Evolutionary conservation across 1,140 invertebrate species (phyloP).

Genomic region (Tetramorium alpestre): DNA sequence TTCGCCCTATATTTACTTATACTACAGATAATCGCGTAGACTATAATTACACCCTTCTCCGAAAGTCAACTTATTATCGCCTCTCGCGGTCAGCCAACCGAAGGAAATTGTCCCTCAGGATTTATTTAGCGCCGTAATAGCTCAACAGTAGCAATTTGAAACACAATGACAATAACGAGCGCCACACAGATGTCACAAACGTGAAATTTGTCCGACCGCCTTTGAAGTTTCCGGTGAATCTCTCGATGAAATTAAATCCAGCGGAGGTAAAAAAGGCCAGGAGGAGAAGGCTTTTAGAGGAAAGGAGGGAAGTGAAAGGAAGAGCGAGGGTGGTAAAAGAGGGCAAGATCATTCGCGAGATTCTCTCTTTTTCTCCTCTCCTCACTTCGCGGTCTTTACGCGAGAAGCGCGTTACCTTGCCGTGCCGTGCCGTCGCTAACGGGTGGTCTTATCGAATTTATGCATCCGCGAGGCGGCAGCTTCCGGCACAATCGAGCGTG

Average conservation of each 20-base stretch:
- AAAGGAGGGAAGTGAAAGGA: not conserved
- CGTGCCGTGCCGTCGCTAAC: constrained; percentile 60
- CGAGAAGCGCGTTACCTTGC: not conserved
- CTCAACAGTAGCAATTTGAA: constrained; percentile 36
- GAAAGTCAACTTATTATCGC: constrained; percentile 54
- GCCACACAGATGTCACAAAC: not conserved
- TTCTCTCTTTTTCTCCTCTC: not conserved
- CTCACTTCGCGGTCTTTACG: not conserved
- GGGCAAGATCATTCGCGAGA: constrained; percentile 13
- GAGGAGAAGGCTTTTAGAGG: not conserved
- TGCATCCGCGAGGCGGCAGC: constrained; percentile 68
- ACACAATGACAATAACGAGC: constrained; percentile 47
- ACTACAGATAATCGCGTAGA: not conserved
- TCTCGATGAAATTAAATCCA: constrained; percentile 49
- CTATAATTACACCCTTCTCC: constrained; percentile 28
- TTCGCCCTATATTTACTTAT: not conserved
- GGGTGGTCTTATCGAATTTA: constrained; percentile 78
- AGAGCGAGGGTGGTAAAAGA: not conserved
- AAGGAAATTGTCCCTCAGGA: constrained; percentile 7
- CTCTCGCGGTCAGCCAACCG: constrained; percentile 8
- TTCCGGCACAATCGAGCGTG: constrained; percentile 36
- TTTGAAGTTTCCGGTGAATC: not conserved
- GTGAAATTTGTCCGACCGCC: constrained; percentile 49
- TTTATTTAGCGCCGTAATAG: constrained; percentile 28
- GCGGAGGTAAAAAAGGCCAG: not conserved